These are phyloP conservation scores for Pseudopleuronectes americanus DNA, from an alignment of 2,797 vertebrate species.

Conservation along the genomic window DNA sequence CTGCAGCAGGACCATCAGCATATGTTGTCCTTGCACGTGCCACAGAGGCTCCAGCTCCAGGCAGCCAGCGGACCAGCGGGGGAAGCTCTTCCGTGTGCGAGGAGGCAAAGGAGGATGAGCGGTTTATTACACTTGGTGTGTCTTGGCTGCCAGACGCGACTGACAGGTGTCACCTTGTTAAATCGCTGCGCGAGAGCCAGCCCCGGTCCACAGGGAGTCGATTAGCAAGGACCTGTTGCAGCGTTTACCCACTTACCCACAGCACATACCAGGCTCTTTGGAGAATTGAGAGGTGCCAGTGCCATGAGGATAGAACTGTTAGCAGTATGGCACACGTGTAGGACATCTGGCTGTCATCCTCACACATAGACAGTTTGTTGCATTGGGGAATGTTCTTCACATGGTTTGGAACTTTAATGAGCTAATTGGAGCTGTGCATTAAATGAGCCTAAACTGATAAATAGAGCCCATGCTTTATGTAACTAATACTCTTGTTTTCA, in stretches of 20 bases:
- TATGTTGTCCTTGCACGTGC: slow-evolving; percentile 39
- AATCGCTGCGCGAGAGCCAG: slow-evolving; percentile 34
- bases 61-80: slow-evolving; percentile 28
- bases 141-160: slow-evolving; percentile 49
- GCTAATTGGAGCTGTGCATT: slow-evolving; percentile 23
- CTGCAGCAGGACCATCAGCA: slow-evolving; percentile 40
- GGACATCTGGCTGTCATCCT: slow-evolving; percentile 40
- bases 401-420: slow-evolving; percentile 20
- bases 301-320: slow-evolving; percentile 37
- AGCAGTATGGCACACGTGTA: slow-evolving; percentile 35
- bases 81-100: slow-evolving; percentile 37
- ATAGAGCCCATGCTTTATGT: not conserved
- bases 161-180: slow-evolving; percentile 79
- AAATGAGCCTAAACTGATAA: slow-evolving; percentile 12
- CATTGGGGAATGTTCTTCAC: slow-evolving; percentile 14
- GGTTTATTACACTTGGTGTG: slow-evolving; percentile 45
- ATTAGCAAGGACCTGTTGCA: slow-evolving; percentile 72
- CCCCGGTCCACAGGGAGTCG: slow-evolving; percentile 62
- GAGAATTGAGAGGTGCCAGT: slow-evolving; percentile 44
- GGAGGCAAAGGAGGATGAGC: slow-evolving; percentile 27
- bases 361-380: slow-evolving; percentile 10
- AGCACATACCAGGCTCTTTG: slow-evolving; percentile 45
- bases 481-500: not conserved
- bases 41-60: slow-evolving; percentile 39
- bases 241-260: slow-evolving; percentile 51